phyloP scores from a whole-genome alignment of 1,140 invertebrate genomes.

The Ectropis grisescens region DNA sequence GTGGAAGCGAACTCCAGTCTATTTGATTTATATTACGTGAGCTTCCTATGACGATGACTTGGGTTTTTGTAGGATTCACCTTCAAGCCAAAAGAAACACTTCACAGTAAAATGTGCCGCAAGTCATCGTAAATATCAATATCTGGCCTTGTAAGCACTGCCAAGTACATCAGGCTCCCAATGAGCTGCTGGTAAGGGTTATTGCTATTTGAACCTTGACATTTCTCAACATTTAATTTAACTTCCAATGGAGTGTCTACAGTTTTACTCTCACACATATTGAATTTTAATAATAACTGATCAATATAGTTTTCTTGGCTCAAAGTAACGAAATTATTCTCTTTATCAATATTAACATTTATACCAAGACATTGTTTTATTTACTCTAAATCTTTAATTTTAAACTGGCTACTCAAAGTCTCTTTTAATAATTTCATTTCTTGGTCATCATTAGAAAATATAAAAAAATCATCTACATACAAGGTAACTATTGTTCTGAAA shows the following conservation, averaged over 20 bases:
- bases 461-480: not conserved
- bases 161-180: conserved; percentile 2
- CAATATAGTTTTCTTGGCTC: conserved; percentile 14
- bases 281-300: conserved; percentile 13
- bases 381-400: conserved; percentile 14
- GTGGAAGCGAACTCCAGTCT: too few species aligned
- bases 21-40: too few species aligned
- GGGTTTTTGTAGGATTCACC: too few species aligned
- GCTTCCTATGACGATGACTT: too few species aligned
- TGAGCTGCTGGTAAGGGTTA: conserved; percentile 5
- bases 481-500: conserved; percentile 18
- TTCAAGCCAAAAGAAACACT: too few species aligned
- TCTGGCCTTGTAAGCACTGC: conserved; percentile 61
- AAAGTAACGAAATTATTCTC: conserved; percentile 5
- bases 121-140: too few species aligned
- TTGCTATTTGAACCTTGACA: too few species aligned
- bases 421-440: conserved; percentile 6
- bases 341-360: conserved; percentile 9
- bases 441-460: conserved; percentile 26
- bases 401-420: conserved; percentile 3
- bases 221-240: too few species aligned
- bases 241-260: conserved; percentile 10
- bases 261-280: conserved; percentile 6
- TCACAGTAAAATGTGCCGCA: too few species aligned
- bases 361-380: conserved; percentile 18